Base-by-base conservation (phyloP, 2,888 invertebrate species). In the Sthenelais limicola region DNA sequence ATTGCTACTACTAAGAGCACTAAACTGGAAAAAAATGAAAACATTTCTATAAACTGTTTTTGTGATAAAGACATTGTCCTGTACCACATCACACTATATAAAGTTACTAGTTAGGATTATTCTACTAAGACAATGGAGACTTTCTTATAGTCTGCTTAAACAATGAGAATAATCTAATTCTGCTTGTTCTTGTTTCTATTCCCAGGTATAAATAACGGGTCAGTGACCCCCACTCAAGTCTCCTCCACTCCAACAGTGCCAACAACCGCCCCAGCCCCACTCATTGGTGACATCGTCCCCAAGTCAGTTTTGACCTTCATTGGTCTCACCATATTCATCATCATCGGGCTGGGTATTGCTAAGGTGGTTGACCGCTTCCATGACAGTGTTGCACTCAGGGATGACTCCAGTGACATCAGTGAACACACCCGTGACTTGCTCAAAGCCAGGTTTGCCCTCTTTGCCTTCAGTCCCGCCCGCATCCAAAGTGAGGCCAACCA, bases 401-500 rank as follows among this genome's bases (percentile, higher is more conserved):
- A 62, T 26, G 62, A 62, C 21, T 35, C 38, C 1, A 62, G 62
- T 18, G 62, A 62, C 38, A 62, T 62, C 26, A 38, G 38, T 12
- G 62, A 62, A 38, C 62, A 62, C 35, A 62, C 62, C 24, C 62
- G 62, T 2, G 38, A 62, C 24, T 26, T 62, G 33, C 62, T 62
- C n/a, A 62, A 62, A 21, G 62, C 62, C 4, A 35, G 62, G 26
- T 38, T 62, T 24, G 62, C 62, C 15, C 35, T 62, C 62, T 62
- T 62, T 38, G 62, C 62, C 15, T 62, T 62, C 62, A 21, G 38
- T 15, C 62, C 62, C 15, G 35, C 62, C 15, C 21, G 26, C 2
- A 4, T 62, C 9, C 62, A 38, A 26, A 62, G 15, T 15, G 62
- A 38, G 38, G 62, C 62, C 38, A 26, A 62, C 35, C 38, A 4